Evolutionary conservation across 2,888 invertebrate species (phyloP).

Genomic region (Dione juno): DNA sequence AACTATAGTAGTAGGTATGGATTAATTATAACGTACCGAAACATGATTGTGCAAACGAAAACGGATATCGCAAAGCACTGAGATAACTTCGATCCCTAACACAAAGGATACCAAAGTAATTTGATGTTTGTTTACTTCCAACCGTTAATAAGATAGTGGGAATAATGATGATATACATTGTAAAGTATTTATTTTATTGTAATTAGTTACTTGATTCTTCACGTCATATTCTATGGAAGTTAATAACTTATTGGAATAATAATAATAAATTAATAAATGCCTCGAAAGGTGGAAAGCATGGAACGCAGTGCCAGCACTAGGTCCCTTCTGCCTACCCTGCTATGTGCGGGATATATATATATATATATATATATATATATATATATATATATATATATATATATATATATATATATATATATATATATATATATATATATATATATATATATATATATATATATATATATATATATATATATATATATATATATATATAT

Average conservation of each 20-base stretch:
- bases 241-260: neutral
- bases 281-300: too few species aligned
- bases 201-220: neutral
- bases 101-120: conserved; percentile 22
- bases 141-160: neutral
- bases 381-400: too few species aligned
- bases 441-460: too few species aligned
- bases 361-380: too few species aligned
- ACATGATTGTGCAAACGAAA: conserved; percentile 5
- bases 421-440: too few species aligned
- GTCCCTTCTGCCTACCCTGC: too few species aligned
- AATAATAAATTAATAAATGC: too few species aligned
- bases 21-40: conserved; percentile 1
- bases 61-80: conserved; percentile 5
- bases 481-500: too few species aligned
- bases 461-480: too few species aligned
- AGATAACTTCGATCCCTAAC: conserved; percentile 17
- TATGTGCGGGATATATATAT: too few species aligned
- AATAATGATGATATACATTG: conserved; percentile 4
- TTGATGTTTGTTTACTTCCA: conserved; percentile 11
- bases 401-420: too few species aligned
- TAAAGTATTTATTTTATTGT: neutral
- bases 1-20: neutral
- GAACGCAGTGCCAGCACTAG: too few species aligned
- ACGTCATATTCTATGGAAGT: neutral